Evolutionary conservation across 2,113 vertebrate genomes (phyloP), one percentile per base, ranked within the genome.

Genomic region (Emydura subglobosa): DNA sequence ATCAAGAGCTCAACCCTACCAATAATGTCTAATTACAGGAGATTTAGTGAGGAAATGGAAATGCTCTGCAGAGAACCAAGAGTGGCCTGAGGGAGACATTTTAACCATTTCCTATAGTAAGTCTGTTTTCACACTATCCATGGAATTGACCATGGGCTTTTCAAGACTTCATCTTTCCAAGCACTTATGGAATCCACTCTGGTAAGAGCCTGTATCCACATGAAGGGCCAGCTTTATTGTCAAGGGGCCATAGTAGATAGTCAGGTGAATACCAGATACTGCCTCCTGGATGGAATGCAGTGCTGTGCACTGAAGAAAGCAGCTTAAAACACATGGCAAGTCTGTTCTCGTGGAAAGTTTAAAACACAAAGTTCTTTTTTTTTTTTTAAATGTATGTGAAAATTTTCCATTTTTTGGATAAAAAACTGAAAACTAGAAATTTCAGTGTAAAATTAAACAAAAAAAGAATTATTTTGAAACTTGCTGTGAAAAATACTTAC

Each of bases 171-270:
- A 39, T 25, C 89, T 86, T 88, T 44, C 55, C 91, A 95, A 94
- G 72, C 57, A 86, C 53, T 94, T 87, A 50, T 1, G 87, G 83
- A 74, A 94, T 74, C 72, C 78, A 80, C 65, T 87, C 61, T 84
- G 79, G 16, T 5, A 55, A 93, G 88, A 92, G 85, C 85, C 34
- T 94, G 89, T 83, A 74, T 89, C 72, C 93, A 83, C 89, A 91
- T 57, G 93, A 92, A 29, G 74, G 83, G 50, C 83, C 24, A 50
- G 19, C 57, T 86, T 53, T 94, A 72, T 82, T 92, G 92, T 94
- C 80, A 87, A 93, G 88, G 85, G 83, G 82, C 81, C n/a, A 74
- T 74, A 42, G 2, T 57, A 44, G 55, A 84, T 92, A 89, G 84
- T 94, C 93, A 85, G n/a, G 57, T 74, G 83, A 27, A 59, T 61